Conservation (phyloP, 1,140 invertebrate genomes). For the Trichomalopsis sarcophagae region DNA sequence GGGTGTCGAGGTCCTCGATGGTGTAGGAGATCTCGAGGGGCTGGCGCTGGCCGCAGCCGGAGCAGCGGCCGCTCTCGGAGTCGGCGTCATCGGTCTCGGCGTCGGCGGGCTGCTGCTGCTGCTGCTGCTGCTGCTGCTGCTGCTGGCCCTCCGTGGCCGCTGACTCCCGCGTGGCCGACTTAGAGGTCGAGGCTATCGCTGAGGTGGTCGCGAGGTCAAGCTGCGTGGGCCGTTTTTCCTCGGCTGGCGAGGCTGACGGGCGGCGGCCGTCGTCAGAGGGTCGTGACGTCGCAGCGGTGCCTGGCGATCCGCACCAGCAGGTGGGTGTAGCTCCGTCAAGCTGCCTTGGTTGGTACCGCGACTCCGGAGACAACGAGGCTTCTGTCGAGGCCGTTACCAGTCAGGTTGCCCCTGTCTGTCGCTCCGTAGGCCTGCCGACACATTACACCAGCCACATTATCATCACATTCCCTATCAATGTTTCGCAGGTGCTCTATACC, state of each 20-base stretch:
- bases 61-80: slow-evolving; percentile 57
- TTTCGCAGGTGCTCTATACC: too few relatives aligned
- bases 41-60: slow-evolving; percentile 64
- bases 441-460: slow-evolving; percentile 8
- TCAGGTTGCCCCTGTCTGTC: slow-evolving; percentile 66
- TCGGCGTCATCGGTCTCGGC: slow-evolving; percentile 48
- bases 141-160: too few relatives aligned
- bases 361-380: slow-evolving; percentile 75
- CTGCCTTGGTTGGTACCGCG: slow-evolving; percentile 75
- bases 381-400: slow-evolving; percentile 69
- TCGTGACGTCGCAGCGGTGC: slow-evolving; percentile 72
- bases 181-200: slow-evolving; percentile 63
- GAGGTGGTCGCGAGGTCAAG: slow-evolving; percentile 68
- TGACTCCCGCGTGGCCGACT: neutral
- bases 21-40: slow-evolving; percentile 68
- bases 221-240: slow-evolving; percentile 67
- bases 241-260: slow-evolving; percentile 53
- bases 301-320: slow-evolving; percentile 73
- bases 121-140: neutral
- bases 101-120: neutral
- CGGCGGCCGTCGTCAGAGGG: slow-evolving; percentile 70
- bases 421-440: slow-evolving; percentile 68
- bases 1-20: slow-evolving; percentile 71
- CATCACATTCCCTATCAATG: neutral
- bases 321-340: slow-evolving; percentile 75